Conservation (phyloP, 2,888 invertebrate genomes). For the Scaeva pyrastri region DNA sequence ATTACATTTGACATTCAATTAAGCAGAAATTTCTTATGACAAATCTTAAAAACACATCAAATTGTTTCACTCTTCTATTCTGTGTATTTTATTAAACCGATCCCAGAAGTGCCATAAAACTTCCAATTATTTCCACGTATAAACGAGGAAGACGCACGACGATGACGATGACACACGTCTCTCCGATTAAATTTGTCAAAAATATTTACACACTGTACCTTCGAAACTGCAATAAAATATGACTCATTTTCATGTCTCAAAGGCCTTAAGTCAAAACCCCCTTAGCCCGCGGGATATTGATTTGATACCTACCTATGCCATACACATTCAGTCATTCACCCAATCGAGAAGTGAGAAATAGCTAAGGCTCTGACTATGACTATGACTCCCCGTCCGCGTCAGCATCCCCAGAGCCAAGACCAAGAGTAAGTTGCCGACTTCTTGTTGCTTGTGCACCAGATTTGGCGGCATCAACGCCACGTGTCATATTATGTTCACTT, state of each 20-base stretch:
- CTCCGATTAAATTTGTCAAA: slow-evolving; percentile 31
- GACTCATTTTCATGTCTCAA: slow-evolving; percentile 6
- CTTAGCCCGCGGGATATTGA: slow-evolving; percentile 16
- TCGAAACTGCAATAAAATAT: not conserved
- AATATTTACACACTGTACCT: slow-evolving; percentile 43
- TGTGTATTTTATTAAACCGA: not conserved
- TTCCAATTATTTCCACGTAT: slow-evolving; percentile 15
- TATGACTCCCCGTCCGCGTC: not conserved
- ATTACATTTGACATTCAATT: slow-evolving; percentile 4
- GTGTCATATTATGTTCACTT: slow-evolving; percentile 64
- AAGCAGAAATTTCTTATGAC: not conserved
- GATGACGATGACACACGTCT: slow-evolving; percentile 31
- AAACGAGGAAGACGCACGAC: not conserved
- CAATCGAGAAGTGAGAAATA: slow-evolving; percentile 23
- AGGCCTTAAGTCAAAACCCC: slow-evolving; percentile 1
- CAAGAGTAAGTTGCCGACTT: slow-evolving; percentile 9
- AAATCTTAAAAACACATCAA: slow-evolving; percentile 16
- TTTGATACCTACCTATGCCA: not conserved
- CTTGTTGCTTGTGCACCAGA: slow-evolving; percentile 16
- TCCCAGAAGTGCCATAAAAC: slow-evolving; percentile 19
- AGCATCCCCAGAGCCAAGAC: too few relatives aligned
- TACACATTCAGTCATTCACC: not conserved
- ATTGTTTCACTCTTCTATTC: not conserved
- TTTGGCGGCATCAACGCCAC: slow-evolving; percentile 48
- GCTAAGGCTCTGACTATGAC: too few relatives aligned